Evolutionary conservation across 2,797 vertebrate species (phyloP), one percentile per base, ranked within the genome.

Genomic region (Pangasius macronema): DNA sequence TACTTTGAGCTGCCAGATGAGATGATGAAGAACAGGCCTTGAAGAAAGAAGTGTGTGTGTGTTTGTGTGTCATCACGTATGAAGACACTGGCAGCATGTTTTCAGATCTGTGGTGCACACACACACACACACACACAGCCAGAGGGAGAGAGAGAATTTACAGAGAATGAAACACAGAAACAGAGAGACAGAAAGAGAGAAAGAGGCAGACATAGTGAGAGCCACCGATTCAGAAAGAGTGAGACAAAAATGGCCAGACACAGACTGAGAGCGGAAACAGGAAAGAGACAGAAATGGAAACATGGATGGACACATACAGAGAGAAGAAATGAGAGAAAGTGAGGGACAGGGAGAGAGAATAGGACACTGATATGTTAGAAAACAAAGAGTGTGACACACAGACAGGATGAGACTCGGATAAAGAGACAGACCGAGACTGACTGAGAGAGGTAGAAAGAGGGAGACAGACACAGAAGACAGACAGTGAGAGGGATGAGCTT

Each of bases 1-100:
- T 57, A 63, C 72, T 87, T 77, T 87, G 86, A 80, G 86, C 86
- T 84, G 86, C 59, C 73, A 67, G 61, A 87, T 80, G 82, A 80
- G 75, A 87, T 80, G 82, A 84, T 84, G 63, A 73, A 87, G 68
- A 87, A 84, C 51, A 77, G n/a, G 73, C 63, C 76, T 87, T 77
- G 33, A 84, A 84, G 82, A 84, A 79, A 42, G 33, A 20, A 59
- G 67, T 55, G 63, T 84, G n/a, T 61, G 70, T 68, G n/a, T 53
- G 36, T n/a, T n/a, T 36, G 53, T 59, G 27, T 49, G 42, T 49
- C 8, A 24, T 46, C 42, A 49, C 46, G 30, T 30, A 53, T 53
- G 20, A 51, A 6, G 33, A 39, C 30, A 24, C 59, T 65, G 27
- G 49, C 59, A 65, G 61, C 81, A 67, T 67, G 81, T 67, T 82